Base-by-base conservation (phyloP, 2,113 vertebrate species). In the Spilogale gracilis region DNA sequence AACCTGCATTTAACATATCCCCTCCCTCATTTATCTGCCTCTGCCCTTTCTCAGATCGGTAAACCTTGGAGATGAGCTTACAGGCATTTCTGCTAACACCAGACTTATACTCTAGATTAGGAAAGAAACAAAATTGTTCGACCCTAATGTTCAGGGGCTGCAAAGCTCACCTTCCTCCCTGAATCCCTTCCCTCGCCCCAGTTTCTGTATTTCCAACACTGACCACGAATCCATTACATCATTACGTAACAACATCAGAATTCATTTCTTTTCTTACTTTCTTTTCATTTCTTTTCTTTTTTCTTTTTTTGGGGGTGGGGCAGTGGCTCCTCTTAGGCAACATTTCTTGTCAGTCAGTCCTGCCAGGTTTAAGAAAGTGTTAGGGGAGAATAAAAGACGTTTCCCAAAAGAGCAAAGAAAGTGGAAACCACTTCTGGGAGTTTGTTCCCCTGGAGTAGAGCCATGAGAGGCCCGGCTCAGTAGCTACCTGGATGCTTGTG, bases 141-240 rank as follows among this genome's bases (percentile, higher is more conserved):
- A 32, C 38, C 56, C 38, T 63, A 7, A 32, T 58, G 21, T 60
- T 56, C 71, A 54, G 54, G 6, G 5, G 5, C 13, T 8, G 25
- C 21, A 67, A 71, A 12, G 45, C 21, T 1, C 73, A 38, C 69
- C 80, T 14, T 38, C 38, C 38, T 38, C 38, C 38, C 38, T 38
- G 38, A 38, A 38, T 38, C 38, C 38, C n/a, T 45, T 23, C 16
- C 14, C 30, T 17, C 5, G 0, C n/a, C 20, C 69, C 38, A 43
- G 20, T 69, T n/a, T 32, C 61, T 17, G 89, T 89, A 60, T 91
- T 91, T 87, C 48, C n/a, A 87, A 60, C 14, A 69, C 32, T 45
- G 60, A 78, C 76, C 95, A 21, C 38, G 52, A 83, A 78, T 79
- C 78, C 32, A 61, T 83, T 60, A 58, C 10, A 25, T 2, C 69